Percentiles rank a stretch among this genome's conserved stretches.
Evolutionary conservation across 2,888 invertebrate species (phyloP).

Genomic region (Penaeus monodon): DNA sequence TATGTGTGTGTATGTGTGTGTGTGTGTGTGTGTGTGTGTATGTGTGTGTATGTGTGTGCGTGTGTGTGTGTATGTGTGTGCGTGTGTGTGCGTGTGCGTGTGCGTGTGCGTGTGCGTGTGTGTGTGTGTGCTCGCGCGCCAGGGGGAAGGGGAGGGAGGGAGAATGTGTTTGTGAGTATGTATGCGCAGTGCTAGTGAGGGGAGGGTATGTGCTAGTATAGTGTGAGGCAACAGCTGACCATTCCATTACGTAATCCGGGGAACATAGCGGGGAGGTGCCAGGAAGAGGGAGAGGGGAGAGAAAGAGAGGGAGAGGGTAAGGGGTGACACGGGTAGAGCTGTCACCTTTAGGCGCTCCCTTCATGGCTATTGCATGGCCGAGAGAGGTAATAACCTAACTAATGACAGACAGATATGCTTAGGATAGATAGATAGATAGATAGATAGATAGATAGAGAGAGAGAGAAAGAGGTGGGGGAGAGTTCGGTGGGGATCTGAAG

Average conservation of each 20-base stretch:
- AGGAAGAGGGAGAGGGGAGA: neutral
- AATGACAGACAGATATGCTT: neutral
- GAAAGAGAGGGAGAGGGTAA: neutral
- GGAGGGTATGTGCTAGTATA: neutral
- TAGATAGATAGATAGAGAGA: neutral
- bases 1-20: slow-evolving; percentile 4
- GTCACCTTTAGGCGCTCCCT: neutral
- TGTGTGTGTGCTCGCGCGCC: neutral
- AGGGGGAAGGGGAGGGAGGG: neutral
- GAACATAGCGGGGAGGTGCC: neutral
- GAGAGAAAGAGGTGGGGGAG: neutral
- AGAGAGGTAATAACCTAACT: neutral
- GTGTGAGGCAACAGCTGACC: neutral
- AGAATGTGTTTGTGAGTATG: too few relatives aligned
- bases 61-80: slow-evolving; percentile 18
- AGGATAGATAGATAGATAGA: neutral
- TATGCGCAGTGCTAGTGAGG: neutral
- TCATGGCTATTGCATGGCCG: too few relatives aligned
- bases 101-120: neutral
- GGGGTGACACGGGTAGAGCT: neutral
- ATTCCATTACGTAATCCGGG: neutral
- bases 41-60: slow-evolving; percentile 16
- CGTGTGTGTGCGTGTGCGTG: neutral
- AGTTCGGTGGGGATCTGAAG: too few relatives aligned
- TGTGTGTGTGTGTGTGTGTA: neutral